Conservation (phyloP, 1,140 invertebrate genomes). For the Macrobrachium rosenbergii region DNA sequence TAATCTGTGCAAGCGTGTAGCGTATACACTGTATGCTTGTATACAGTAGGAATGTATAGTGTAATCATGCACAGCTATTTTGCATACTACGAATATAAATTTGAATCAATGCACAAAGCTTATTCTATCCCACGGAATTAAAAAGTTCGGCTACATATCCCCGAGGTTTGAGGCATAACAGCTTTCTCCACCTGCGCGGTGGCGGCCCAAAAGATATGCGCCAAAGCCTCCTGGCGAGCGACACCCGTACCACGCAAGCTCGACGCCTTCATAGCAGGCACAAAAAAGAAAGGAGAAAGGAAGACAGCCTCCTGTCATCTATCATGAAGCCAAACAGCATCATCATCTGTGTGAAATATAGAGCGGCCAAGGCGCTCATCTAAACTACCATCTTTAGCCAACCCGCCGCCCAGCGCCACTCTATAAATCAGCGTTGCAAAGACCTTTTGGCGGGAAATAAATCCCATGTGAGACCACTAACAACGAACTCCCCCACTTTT, state of each 20-base stretch:
- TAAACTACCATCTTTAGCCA: constrained; percentile 48
- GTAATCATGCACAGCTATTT: too few species aligned
- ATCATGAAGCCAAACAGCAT: constrained; percentile 32
- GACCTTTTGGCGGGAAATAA: constrained; percentile 21
- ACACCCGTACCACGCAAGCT: background rate
- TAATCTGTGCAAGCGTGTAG: too few species aligned
- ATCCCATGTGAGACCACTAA: background rate
- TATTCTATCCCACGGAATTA: too few species aligned
- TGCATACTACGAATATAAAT: too few species aligned
- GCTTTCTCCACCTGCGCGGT: too few species aligned
- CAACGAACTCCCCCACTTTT: background rate
- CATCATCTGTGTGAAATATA: constrained; percentile 42
- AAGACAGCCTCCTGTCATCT: background rate
- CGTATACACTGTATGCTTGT: too few species aligned
- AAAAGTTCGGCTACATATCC: too few species aligned
- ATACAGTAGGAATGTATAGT: too few species aligned
- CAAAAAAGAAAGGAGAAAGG: background rate
- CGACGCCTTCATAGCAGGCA: background rate
- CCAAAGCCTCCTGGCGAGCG: background rate
- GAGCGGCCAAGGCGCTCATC: constrained; percentile 26
- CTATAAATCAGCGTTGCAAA: constrained; percentile 44
- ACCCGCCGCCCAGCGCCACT: constrained; percentile 27
- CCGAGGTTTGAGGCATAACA: too few species aligned
- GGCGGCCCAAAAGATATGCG: background rate
- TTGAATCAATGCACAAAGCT: too few species aligned